Conservation (phyloP, 2,888 invertebrate species). For the Carterocephalus palaemon region DNA sequence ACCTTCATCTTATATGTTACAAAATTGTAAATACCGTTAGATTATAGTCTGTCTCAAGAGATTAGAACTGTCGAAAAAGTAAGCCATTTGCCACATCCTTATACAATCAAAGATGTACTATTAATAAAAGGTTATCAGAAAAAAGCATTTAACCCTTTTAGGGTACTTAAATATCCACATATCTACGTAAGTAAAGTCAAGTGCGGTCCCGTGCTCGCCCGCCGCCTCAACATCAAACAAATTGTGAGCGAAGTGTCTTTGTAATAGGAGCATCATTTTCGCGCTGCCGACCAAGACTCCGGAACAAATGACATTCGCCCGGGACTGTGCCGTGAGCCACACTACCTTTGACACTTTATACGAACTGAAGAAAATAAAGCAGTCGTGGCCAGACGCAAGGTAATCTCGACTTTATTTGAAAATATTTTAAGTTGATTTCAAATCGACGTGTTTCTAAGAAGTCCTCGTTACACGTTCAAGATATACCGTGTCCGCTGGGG, state of each 20-base stretch:
- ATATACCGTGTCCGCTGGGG: not conserved
- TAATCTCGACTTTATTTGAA: slow-evolving; percentile 16
- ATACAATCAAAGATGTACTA: no score
- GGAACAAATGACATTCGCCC: slow-evolving; percentile 44
- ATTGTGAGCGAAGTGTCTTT: slow-evolving; percentile 9
- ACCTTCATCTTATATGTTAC: no score
- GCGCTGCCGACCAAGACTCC: slow-evolving; percentile 40
- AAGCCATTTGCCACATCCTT: no score
- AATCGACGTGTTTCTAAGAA: not conserved
- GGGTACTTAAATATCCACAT: no score
- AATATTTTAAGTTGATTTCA: not conserved
- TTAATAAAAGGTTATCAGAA: no score
- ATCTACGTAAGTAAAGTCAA: not conserved
- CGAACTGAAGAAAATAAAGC: slow-evolving; percentile 40
- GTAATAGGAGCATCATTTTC: slow-evolving; percentile 42
- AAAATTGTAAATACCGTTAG: no score
- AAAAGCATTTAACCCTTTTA: no score
- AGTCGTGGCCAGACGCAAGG: slow-evolving; percentile 43
- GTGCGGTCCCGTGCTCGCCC: no score
- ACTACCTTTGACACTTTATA: slow-evolving; percentile 44
- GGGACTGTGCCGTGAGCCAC: slow-evolving; percentile 39
- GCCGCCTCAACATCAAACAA: slow-evolving; percentile 8
- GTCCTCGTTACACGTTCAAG: not conserved
- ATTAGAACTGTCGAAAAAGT: no score
- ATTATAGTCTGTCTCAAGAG: no score